Conservation (phyloP, 2,113 vertebrate species). For the Ammodytes dubius region DNA sequence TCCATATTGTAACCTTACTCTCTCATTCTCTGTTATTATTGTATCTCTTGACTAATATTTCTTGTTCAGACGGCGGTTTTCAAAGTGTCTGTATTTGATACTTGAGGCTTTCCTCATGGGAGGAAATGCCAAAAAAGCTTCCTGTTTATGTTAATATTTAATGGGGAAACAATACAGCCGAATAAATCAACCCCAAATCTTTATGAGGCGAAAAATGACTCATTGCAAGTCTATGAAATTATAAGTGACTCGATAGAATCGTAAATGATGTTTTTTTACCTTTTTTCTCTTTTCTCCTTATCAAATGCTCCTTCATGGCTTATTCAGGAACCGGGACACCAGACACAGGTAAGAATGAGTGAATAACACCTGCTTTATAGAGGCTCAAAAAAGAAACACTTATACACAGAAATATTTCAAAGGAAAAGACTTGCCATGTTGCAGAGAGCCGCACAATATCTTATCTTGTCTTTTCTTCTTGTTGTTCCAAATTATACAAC, state of each 20-base stretch:
- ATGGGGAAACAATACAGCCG: slow-evolving; percentile 67
- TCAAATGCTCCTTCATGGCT: slow-evolving; percentile 53
- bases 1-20: slow-evolving; percentile 75
- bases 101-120: slow-evolving; percentile 51
- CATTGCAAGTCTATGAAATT: slow-evolving; percentile 47
- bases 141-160: slow-evolving; percentile 75
- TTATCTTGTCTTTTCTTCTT: slow-evolving; percentile 20
- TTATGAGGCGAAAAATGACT: slow-evolving; percentile 55
- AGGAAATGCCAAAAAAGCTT: slow-evolving; percentile 65
- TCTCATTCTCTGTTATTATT: slow-evolving; percentile 70
- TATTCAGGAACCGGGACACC: slow-evolving; percentile 94
- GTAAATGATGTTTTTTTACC: slow-evolving; percentile 64
- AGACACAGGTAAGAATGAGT: slow-evolving; percentile 93
- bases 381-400: slow-evolving; percentile 11
- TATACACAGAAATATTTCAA: slow-evolving; percentile 21
- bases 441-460: slow-evolving; percentile 17
- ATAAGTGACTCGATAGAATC: slow-evolving; percentile 34
- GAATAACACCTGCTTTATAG: slow-evolving; percentile 48
- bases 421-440: slow-evolving; percentile 9
- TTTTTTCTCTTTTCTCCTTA: slow-evolving; percentile 56
- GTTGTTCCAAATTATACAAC: slow-evolving; percentile 52
- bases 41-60: slow-evolving; percentile 71
- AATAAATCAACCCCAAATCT: slow-evolving; percentile 68
- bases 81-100: slow-evolving; percentile 68
- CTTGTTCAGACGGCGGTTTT: slow-evolving; percentile 65